Evolutionary conservation across 30 jellyfish, hydroid and myxozoan species (phyloP).

Genomic region (Aurelia coerulea): DNA sequence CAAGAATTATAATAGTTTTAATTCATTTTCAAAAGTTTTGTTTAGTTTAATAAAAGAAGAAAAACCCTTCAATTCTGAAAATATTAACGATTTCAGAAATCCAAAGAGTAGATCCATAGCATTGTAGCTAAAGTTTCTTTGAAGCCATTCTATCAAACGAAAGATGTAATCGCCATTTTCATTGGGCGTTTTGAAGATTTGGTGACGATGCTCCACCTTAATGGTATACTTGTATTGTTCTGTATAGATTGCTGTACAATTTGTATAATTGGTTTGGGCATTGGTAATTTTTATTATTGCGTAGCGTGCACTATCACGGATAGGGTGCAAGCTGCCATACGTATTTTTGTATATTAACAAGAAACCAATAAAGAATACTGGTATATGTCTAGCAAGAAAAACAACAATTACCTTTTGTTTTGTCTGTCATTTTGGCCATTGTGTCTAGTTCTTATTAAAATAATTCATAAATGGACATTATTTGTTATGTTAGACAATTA

Average conservation of each 20-base stretch:
- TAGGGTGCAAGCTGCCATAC: slow-evolving; percentile 35
- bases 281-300: slow-evolving; percentile 63
- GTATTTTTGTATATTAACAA: slow-evolving; percentile 74
- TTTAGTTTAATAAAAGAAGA: too few species aligned
- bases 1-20: too few species aligned
- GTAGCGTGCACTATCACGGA: slow-evolving; percentile 54
- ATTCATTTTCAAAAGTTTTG: too few species aligned
- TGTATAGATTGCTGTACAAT: slow-evolving; percentile 84
- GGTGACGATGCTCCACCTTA: neutral
- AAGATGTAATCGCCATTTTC: too few species aligned
- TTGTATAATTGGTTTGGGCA: slow-evolving; percentile 76
- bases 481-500: slow-evolving; percentile 16
- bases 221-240: slow-evolving; percentile 42
- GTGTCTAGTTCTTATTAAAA: slow-evolving; percentile 11
- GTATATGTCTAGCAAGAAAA: too few species aligned
- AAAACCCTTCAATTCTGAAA: too few species aligned
- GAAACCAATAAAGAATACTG: neutral
- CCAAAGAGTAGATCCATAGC: too few species aligned
- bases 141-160: too few species aligned
- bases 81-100: too few species aligned
- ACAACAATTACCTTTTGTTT: neutral
- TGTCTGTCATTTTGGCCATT: slow-evolving; percentile 13
- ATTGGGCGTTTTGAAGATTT: neutral
- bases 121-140: too few species aligned
- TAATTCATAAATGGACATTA: neutral